These are phyloP conservation scores for Linurgus olivaceus DNA, from an alignment of 2,797 vertebrate genomes.

Conservation along the genomic window DNA sequence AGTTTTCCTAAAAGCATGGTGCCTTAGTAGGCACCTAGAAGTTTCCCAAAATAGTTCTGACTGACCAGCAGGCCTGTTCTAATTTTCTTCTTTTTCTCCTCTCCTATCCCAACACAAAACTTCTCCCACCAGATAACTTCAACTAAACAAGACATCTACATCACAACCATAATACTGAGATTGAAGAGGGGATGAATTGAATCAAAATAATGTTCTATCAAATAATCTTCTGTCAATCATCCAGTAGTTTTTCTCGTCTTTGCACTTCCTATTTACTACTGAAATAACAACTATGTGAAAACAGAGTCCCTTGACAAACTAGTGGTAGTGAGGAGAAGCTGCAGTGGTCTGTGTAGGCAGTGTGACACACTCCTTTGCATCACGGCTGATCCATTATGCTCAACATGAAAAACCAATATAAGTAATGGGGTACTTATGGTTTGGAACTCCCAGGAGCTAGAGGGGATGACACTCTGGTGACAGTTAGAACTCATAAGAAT, in stretches of 20 bases:
- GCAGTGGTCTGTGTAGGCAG: neutral
- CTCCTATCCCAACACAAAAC: neutral
- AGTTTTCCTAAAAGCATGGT: rapidly evolving
- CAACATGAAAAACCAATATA: neutral
- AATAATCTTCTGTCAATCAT: neutral
- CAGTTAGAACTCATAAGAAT: neutral
- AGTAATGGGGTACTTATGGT: neutral
- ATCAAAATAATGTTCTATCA: neutral
- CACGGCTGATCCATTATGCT: neutral
- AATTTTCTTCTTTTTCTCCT: neutral
- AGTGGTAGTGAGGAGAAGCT: neutral
- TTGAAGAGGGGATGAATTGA: neutral
- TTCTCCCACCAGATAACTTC: rapidly evolving
- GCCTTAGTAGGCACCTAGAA: neutral
- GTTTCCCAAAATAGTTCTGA: neutral
- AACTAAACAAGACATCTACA: neutral
- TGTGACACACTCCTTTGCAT: neutral
- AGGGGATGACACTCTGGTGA: neutral
- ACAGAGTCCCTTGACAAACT: neutral
- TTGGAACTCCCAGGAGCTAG: neutral
- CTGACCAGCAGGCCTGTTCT: neutral
- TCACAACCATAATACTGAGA: neutral
- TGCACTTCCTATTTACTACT: neutral
- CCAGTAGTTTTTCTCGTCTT: neutral
- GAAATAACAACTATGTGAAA: neutral